These are phyloP conservation scores for Parotia lawesii DNA, from an alignment of 2,113 vertebrate genomes.

Conservation along the genomic window DNA sequence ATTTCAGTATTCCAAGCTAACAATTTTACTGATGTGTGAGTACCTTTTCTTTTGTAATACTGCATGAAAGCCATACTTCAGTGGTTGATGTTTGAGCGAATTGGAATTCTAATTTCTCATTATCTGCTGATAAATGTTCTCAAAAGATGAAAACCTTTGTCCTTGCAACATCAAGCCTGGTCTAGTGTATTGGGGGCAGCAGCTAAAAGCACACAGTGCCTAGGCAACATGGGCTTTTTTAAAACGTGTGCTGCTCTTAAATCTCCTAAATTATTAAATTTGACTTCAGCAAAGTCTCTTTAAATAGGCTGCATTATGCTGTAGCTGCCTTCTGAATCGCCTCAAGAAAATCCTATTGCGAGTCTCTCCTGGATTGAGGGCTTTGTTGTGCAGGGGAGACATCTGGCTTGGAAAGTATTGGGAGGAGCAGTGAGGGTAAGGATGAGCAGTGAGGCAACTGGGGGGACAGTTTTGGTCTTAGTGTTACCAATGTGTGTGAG, in stretches of 20 bases:
- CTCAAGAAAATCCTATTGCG: background rate
- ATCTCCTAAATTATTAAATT: conserved; percentile 47
- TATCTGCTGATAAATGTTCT: conserved; percentile 23
- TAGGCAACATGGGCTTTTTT: background rate
- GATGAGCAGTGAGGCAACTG: background rate
- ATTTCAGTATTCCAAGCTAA: background rate
- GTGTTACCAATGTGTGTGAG: background rate
- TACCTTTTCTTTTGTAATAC: background rate
- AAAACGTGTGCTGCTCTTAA: background rate
- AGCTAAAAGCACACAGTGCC: background rate
- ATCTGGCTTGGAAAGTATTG: background rate
- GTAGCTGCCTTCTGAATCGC: conserved; percentile 6
- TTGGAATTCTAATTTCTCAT: conserved; percentile 32
- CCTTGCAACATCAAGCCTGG: background rate
- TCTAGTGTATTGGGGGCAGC: background rate
- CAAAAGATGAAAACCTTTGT: conserved; percentile 9
- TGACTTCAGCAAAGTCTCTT: background rate
- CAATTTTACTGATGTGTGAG: background rate
- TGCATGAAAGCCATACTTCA: background rate
- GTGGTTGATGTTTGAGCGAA: background rate
- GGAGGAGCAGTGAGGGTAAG: background rate
- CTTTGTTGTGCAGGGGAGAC: background rate
- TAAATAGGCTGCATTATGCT: conserved; percentile 14
- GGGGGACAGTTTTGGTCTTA: background rate
- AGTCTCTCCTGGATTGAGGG: background rate